Conservation (phyloP, 2,797 vertebrate species). For the Pristis pectinata region DNA sequence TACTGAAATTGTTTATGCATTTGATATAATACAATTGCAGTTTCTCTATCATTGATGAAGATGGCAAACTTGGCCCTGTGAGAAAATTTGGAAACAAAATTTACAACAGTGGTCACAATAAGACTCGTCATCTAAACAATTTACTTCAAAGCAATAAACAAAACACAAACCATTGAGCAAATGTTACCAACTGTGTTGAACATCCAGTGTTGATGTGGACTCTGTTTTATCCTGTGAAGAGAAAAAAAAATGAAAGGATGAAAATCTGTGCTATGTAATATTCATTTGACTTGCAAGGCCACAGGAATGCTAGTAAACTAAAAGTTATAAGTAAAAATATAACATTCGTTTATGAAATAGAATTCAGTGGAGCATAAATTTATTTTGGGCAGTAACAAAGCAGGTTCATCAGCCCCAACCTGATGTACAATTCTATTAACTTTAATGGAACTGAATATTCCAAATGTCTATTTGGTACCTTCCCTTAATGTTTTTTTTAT, state of each 20-base stretch:
- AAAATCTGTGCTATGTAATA: background rate
- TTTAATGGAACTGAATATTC: background rate
- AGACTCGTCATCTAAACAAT: background rate
- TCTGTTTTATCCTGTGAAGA: constrained; percentile 42
- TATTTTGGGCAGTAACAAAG: background rate
- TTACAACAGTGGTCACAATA: background rate
- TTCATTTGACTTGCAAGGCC: background rate
- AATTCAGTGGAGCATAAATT: background rate
- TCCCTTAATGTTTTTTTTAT: background rate
- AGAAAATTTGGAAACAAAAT: background rate
- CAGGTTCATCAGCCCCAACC: background rate
- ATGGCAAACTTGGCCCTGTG: background rate
- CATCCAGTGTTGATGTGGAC: constrained; percentile 43
- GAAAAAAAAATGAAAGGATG: background rate
- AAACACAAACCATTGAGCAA: constrained; percentile 45
- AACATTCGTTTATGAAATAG: too few species aligned
- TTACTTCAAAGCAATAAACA: background rate
- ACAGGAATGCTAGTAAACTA: background rate
- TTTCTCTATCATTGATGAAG: background rate
- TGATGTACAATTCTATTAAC: background rate
- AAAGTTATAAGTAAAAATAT: background rate
- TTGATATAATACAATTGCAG: background rate
- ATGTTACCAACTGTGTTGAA: constrained; percentile 50
- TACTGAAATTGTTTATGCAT: background rate
- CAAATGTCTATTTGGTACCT: background rate